Percentiles rank a stretch among this genome's conserved stretches.
Conservation (phyloP, 2,888 invertebrate genomes). For the Scelioninae gen. 1 region DNA sequence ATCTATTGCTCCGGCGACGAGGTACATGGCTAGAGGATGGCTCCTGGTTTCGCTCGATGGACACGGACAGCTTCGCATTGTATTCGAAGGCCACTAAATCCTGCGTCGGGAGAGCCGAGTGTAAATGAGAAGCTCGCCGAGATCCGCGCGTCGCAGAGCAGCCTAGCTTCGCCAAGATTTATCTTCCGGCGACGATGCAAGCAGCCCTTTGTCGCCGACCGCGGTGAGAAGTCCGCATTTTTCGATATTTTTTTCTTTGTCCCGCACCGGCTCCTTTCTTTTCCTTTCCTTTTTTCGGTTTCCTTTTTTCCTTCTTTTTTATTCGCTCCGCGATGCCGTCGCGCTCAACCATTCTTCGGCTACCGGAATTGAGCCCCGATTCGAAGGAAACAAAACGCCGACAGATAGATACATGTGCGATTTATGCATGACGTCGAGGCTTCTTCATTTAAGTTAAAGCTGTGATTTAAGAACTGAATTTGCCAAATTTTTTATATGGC, state of each 20-base stretch:
- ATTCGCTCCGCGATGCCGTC: slow-evolving; percentile 41
- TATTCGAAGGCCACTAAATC: slow-evolving; percentile 84
- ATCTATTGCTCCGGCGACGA: slow-evolving; percentile 79
- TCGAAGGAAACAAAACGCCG: slow-evolving; percentile 56
- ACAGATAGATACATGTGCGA: slow-evolving; percentile 55
- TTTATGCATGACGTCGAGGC: slow-evolving; percentile 32
- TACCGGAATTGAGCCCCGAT: slow-evolving; percentile 75
- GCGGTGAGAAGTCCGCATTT: slow-evolving; percentile 84
- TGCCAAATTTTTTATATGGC: not conserved
- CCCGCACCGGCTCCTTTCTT: slow-evolving; percentile 54
- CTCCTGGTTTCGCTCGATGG: slow-evolving; percentile 81
- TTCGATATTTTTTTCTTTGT: slow-evolving; percentile 80
- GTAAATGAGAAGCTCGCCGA: slow-evolving; percentile 82
- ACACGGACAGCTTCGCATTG: slow-evolving; percentile 84
- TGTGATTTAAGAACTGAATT: slow-evolving; percentile 10
- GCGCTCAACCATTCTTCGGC: slow-evolving; percentile 70
- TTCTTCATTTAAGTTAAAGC: slow-evolving; percentile 35
- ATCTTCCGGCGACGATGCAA: slow-evolving; percentile 76
- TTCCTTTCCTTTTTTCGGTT: slow-evolving; percentile 24
- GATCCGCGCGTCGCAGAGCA: slow-evolving; percentile 66
- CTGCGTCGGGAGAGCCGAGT: slow-evolving; percentile 78
- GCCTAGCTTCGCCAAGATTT: slow-evolving; percentile 75
- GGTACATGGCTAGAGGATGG: slow-evolving; percentile 78
- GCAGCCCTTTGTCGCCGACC: slow-evolving; percentile 81
- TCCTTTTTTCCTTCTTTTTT: slow-evolving; percentile 31